These are phyloP conservation scores for Cryptocephalus primarius DNA, from an alignment of 2,888 invertebrate genomes.

Conservation along the genomic window DNA sequence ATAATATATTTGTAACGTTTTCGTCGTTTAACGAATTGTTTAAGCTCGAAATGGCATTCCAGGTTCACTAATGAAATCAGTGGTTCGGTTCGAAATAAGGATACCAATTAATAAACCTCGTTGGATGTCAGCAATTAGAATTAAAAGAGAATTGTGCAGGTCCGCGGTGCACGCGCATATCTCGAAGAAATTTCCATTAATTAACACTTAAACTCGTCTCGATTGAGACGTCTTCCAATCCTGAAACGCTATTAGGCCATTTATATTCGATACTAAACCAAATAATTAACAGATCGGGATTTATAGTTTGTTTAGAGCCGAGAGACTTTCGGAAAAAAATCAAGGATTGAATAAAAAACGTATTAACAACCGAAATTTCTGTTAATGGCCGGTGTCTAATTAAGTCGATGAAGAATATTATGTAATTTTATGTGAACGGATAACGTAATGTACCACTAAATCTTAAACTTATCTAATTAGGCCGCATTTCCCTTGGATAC, in stretches of 20 bases:
- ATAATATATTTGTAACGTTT: too few species aligned
- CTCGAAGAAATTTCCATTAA: constrained; percentile 31
- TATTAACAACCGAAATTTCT: constrained; percentile 4
- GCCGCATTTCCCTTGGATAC: too few species aligned
- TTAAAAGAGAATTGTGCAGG: not conserved
- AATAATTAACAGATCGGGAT: constrained; percentile 20
- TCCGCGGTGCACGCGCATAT: constrained; percentile 19
- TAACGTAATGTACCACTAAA: too few species aligned
- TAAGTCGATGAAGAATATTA: too few species aligned
- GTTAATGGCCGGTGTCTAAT: constrained; percentile 3
- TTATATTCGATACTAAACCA: constrained; percentile 25
- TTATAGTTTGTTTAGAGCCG: constrained; percentile 7
- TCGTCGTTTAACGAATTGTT: too few species aligned
- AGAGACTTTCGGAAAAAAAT: not conserved
- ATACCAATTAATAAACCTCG: constrained; percentile 2
- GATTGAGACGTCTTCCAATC: not conserved
- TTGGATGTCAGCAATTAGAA: constrained; percentile 4
- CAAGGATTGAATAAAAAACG: constrained; percentile 4
- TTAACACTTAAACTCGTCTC: constrained; percentile 24
- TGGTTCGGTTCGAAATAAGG: too few species aligned
- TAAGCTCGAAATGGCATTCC: too few species aligned
- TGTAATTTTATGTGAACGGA: too few species aligned
- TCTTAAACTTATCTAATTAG: too few species aligned
- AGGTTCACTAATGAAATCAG: too few species aligned
- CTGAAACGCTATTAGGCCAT: constrained; percentile 22